Evolutionary conservation across 2,888 invertebrate genomes (phyloP).

Genomic region (Sarcophaga variegata): DNA sequence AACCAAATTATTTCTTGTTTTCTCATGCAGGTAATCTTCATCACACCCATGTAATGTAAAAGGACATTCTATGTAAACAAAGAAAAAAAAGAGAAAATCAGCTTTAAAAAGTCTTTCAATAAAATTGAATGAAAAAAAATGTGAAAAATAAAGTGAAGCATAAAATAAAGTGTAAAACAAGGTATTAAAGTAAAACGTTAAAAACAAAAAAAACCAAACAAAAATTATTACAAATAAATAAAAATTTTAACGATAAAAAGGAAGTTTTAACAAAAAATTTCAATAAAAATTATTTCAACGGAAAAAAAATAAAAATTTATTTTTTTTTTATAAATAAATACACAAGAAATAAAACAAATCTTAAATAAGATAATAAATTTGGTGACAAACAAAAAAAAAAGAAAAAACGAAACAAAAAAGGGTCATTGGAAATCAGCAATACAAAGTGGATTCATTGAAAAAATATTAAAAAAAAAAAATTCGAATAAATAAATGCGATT

Average conservation of each 20-base stretch:
- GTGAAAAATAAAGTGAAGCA: not conserved
- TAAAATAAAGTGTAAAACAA: slow-evolving; percentile 20
- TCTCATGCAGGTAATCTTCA: no score
- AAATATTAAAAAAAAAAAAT: not conserved
- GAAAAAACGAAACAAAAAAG: not conserved
- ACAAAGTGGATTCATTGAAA: not conserved
- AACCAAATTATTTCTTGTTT: no score
- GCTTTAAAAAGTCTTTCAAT: no score
- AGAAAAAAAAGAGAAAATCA: not conserved
- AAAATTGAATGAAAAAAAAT: not conserved
- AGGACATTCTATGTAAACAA: no score
- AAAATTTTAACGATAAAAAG: not conserved
- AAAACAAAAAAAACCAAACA: slow-evolving; percentile 10
- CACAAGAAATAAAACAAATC: not conserved
- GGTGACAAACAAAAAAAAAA: not conserved
- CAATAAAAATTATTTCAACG: not conserved
- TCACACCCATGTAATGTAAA: no score
- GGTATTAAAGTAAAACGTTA: slow-evolving; percentile 16
- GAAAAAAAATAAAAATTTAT: not conserved
- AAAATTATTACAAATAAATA: slow-evolving; percentile 27
- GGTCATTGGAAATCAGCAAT: not conserved
- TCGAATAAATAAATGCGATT: not conserved
- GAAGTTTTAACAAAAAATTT: not conserved
- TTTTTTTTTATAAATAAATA: not conserved
- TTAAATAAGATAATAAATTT: slow-evolving; percentile 12